These are phyloP conservation scores for Zaprionus taronus DNA, from an alignment of 1,140 invertebrate species.

Conservation along the genomic window DNA sequence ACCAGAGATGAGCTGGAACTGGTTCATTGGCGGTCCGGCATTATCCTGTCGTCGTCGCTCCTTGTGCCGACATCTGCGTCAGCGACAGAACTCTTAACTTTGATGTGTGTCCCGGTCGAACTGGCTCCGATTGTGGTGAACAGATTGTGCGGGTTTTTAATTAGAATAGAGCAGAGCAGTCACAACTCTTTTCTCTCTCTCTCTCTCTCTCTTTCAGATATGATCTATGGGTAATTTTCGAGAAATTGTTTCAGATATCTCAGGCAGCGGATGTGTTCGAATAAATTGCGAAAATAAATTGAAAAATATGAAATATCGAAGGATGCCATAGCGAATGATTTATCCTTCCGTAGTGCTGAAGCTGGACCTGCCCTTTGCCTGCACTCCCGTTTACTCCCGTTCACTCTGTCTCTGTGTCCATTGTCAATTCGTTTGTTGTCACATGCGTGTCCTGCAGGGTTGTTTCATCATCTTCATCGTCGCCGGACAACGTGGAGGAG, in stretches of 20 bases:
- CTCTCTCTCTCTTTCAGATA: background rate
- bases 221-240: constrained; percentile 35
- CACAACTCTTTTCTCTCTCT: background rate
- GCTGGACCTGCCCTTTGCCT: background rate
- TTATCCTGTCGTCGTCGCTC: constrained; percentile 31
- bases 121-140: constrained; percentile 7
- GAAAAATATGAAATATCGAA: constrained; percentile 72
- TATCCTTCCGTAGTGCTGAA: constrained; percentile 39
- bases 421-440: constrained; percentile 58
- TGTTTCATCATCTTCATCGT: constrained; percentile 68
- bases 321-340: constrained; percentile 56
- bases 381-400: background rate
- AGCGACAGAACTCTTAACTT: constrained; percentile 48
- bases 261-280: constrained; percentile 26
- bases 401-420: constrained; percentile 52
- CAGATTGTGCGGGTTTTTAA: constrained; percentile 11
- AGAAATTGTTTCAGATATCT: constrained; percentile 31
- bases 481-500: constrained; percentile 31
- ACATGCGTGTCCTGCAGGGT: constrained; percentile 55
- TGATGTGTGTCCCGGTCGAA: constrained; percentile 27
- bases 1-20: constrained; percentile 17
- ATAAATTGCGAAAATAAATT: constrained; percentile 74
- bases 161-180: constrained; percentile 23
- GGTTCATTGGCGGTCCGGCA: constrained; percentile 30
- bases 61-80: constrained; percentile 61